Evolutionary conservation across 2,113 vertebrate genomes (phyloP).

Genomic region (Ibidorhyncha struthersii): DNA sequence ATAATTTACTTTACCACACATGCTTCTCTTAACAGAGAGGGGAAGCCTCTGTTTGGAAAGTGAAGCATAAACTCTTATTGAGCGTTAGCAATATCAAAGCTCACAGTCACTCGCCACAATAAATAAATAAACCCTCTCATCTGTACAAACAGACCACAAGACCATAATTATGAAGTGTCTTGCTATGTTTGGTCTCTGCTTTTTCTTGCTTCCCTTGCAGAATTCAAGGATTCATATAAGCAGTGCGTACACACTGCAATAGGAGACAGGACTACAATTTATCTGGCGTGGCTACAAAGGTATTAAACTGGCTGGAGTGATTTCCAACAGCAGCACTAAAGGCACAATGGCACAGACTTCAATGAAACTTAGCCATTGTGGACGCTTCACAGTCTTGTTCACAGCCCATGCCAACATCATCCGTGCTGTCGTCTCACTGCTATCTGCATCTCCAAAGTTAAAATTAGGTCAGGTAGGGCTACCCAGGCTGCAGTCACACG

Average conservation of each 20-base stretch:
- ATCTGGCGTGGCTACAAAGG: background rate
- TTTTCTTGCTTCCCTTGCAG: background rate
- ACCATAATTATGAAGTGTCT: background rate
- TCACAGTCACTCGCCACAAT: background rate
- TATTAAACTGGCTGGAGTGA: background rate
- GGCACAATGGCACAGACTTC: background rate
- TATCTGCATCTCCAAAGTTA: background rate
- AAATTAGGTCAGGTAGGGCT: slow-evolving; percentile 7
- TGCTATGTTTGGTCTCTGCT: background rate
- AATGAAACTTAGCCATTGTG: background rate
- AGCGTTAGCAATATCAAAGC: background rate
- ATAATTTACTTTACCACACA: background rate
- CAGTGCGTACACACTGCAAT: accelerated
- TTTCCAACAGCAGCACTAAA: background rate
- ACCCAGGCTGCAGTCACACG: background rate
- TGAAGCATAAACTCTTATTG: slow-evolving; percentile 11
- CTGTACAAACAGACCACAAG: background rate
- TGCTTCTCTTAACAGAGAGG: background rate
- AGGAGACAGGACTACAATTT: background rate
- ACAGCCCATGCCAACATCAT: background rate
- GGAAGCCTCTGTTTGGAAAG: background rate
- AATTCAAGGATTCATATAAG: background rate
- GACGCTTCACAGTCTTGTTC: background rate
- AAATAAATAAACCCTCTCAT: slow-evolving; percentile 20
- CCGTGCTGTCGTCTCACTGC: background rate